Base-by-base conservation (phyloP, 2,797 vertebrate genomes). In the Miichthys miiuy region DNA sequence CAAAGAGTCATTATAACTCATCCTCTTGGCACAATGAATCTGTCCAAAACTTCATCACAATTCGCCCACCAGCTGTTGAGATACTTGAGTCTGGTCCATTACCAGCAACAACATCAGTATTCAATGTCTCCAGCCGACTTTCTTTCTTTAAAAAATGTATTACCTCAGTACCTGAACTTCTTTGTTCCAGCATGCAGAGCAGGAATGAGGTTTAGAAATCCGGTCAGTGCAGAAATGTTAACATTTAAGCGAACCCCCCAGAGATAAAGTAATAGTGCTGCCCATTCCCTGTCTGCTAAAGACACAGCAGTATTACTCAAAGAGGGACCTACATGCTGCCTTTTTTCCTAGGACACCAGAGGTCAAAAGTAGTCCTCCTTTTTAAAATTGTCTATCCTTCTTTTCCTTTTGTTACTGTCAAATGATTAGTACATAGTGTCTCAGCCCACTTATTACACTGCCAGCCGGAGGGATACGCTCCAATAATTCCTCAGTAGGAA, bases 381-480 rank as follows among this genome's bases (percentile, higher is more conserved):
- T 87, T 78, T 68, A 70, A 76, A 83, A 80, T 25, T 52, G 61
- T 56, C 63, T 18, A 3, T 38, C 69, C 60, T 51, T 60, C 14
- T 83, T 60, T 65, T 66, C 61, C 78, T 81, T 38, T 88, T 85
- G 77, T 90, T 72, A 68, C 89, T 64, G 68, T 90, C 85, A 84
- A 67, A 91, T 92, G 85, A 91, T 94, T 92, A 90, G 87, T 90
- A 81, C 85, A 76, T 86, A 75, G 82, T 82, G 88, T 92, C 87
- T 90, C 89, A 90, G 87, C 74, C 90, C 88, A 92, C 83, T 91
- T 93, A 92, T 87, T 91, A 79, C 72, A 71, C 77, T 70, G 77
- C 73, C 78, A 90, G 87, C 85, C 73, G 74, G 57, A 79, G 72
- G 71, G 90, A 91, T 87, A 92, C 25, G 91, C 93, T 95, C 91